Percentiles rank a stretch among this genome's conserved stretches.
Conservation (phyloP, 2,113 vertebrate genomes). For the Sylvilagus bachmani region DNA sequence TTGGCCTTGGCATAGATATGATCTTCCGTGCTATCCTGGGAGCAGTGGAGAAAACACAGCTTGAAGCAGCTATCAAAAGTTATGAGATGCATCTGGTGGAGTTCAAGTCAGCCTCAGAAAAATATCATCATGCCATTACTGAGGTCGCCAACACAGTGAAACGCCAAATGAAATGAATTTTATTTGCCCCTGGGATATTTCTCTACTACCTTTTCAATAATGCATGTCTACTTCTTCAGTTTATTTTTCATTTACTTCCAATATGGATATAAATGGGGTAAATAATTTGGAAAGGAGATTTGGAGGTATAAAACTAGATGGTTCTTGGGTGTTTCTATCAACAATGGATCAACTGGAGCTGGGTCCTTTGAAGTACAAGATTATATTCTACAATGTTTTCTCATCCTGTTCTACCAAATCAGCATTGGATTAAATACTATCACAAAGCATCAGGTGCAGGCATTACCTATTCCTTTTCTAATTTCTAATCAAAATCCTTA, state of each 20-base stretch:
- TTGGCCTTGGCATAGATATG: conserved; percentile 89
- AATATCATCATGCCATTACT: conserved; percentile 83
- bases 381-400: not conserved
- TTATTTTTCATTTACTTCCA: conserved; percentile 8
- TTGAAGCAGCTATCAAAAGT: conserved; percentile 86
- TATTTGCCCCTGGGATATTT: not conserved
- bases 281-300: not conserved
- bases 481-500: not conserved
- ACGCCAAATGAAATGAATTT: conserved; percentile 80
- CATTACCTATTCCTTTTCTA: conserved; percentile 19
- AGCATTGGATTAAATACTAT: not conserved
- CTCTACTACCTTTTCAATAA: not conserved
- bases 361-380: not conserved
- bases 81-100: conserved; percentile 88
- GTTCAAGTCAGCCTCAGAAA: conserved; percentile 88
- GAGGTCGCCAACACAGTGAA: conserved; percentile 86
- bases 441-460: not conserved
- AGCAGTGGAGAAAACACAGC: conserved; percentile 87
- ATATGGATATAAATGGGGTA: not conserved
- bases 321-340: not conserved
- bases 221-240: not conserved
- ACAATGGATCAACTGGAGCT: not conserved
- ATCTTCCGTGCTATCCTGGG: conserved; percentile 88
- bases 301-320: conserved; percentile 5
- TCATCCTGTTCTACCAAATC: not conserved